phyloP scores from a whole-genome alignment of 2,797 vertebrate genomes.

The Triplophysa yarkandensis region DNA sequence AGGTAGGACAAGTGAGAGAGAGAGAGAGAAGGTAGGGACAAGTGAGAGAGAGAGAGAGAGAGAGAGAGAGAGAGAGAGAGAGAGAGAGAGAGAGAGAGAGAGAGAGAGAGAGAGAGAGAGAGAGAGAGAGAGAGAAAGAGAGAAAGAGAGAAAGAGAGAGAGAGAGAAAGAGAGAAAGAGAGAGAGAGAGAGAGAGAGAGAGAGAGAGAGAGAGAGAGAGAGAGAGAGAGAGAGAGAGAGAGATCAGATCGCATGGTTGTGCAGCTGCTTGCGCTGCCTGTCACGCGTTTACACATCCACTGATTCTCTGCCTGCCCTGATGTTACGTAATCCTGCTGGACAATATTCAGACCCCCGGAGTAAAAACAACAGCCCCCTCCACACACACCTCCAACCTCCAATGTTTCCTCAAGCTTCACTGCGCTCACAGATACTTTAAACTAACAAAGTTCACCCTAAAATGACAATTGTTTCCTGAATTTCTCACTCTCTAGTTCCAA shows the following conservation, averaged over 20 bases:
- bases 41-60: no score
- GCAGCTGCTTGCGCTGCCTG: conserved; percentile 45
- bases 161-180: no score
- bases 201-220: neutral
- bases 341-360: conserved; percentile 49
- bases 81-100: no score
- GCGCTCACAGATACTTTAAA: conserved; percentile 18
- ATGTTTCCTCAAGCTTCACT: neutral
- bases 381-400: conserved; percentile 2
- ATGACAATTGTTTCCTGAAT: no score
- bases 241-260: conserved; percentile 28
- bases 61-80: no score
- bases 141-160: no score
- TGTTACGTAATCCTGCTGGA: conserved; percentile 55
- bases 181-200: no score
- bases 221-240: neutral
- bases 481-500: no score
- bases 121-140: neutral
- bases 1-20: neutral
- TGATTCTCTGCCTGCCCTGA: conserved; percentile 42
- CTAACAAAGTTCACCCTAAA: neutral
- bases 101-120: neutral
- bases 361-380: conserved; percentile 51
- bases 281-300: conserved; percentile 45
- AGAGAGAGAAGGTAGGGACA: no score